Base-by-base conservation (phyloP, 2,113 vertebrate genomes). In the Paramisgurnus dabryanus region DNA sequence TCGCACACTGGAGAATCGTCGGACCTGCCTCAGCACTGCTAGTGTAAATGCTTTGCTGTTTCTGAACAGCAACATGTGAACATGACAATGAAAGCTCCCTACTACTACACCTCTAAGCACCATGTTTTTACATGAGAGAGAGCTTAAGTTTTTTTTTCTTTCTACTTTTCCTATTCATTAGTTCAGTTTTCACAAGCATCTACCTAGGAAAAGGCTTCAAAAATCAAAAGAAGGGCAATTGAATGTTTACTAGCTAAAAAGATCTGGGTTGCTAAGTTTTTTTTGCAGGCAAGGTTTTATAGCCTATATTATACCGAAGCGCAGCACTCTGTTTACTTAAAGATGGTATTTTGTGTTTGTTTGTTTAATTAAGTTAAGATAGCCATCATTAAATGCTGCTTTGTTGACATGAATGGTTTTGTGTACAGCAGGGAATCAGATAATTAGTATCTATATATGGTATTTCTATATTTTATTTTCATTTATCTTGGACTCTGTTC, bases 21-120 rank as follows among this genome's bases (percentile, higher is more conserved):
- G 22, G 22, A 63, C 60, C 58, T 61, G 58, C 58, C 58, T 61
- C 58, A 61, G 58, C 58, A 61, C 58, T 61, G 58, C 58, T 61
- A 61, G 58, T 61, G 58, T 61, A 61, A 61, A 61, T 34, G 58
- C 58, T 27, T 60, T 27, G 22, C 60, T 61, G 18, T 61, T 61
- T 61, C 22, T 61, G 55, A 27, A 27, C 27, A 27, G 27, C 27
- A 27, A 27, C 27, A 27, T 27, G 27, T 58, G 55, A 58, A 58
- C 55, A 58, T 58, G n/a, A 58, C 17, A 58, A 58, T 58, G 6
- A 58, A 58, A 58, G 55, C 55, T n/a, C 17, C n/a, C 55, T 27
- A 27, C 27, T 27, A 27, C 55, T 58, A 58, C 17, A 57, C 15
- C 55, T n/a, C 55, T 57, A 58, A 8, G 55, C 55, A 58, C 55